A percentile compares a stretch with the other conserved stretches of the same genome.
Conservation (phyloP, 2,797 vertebrate genomes). For the Myotis findleyi region DNA sequence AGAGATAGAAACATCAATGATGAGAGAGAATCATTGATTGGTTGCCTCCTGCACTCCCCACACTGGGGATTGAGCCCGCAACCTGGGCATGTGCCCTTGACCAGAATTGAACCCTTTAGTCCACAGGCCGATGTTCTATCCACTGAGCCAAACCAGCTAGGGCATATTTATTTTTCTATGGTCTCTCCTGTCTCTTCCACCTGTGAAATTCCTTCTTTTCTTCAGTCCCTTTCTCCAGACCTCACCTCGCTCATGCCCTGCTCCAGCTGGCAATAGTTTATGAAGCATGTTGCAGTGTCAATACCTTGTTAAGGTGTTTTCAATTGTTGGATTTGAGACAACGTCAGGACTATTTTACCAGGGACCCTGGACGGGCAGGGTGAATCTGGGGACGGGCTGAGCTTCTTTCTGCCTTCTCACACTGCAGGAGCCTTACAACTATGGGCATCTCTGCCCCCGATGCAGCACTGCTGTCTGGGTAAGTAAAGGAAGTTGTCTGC, state of each 20-base stretch:
- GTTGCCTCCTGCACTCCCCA: too few relatives aligned
- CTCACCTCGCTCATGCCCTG: accelerated
- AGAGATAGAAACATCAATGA: too few relatives aligned
- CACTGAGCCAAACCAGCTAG: too few relatives aligned
- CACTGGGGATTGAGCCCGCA: too few relatives aligned
- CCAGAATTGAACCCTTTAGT: too few relatives aligned
- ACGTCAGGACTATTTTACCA: conserved; percentile 90
- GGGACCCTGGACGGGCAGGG: conserved; percentile 86
- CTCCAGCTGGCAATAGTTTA: conserved; percentile 89
- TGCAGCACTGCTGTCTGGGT: conserved; percentile 40
- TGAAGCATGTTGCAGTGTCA: conserved; percentile 86
- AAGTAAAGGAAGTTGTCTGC: conserved; percentile 84
- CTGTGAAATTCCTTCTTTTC: neutral
- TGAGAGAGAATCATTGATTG: too few relatives aligned
- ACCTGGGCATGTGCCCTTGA: too few relatives aligned
- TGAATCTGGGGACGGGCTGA: conserved; percentile 80
- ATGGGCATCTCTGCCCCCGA: conserved; percentile 65
- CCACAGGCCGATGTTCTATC: too few relatives aligned
- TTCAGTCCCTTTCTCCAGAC: neutral
- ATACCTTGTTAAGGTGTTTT: conserved; percentile 91
- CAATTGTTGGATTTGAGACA: conserved; percentile 88
- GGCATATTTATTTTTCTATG: neutral
- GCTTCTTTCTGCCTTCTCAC: conserved; percentile 81
- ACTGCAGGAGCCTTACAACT: conserved; percentile 73
- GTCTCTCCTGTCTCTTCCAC: neutral